Conservation (phyloP, 2,888 invertebrate species). For the Aporophyla lueneburgensis region DNA sequence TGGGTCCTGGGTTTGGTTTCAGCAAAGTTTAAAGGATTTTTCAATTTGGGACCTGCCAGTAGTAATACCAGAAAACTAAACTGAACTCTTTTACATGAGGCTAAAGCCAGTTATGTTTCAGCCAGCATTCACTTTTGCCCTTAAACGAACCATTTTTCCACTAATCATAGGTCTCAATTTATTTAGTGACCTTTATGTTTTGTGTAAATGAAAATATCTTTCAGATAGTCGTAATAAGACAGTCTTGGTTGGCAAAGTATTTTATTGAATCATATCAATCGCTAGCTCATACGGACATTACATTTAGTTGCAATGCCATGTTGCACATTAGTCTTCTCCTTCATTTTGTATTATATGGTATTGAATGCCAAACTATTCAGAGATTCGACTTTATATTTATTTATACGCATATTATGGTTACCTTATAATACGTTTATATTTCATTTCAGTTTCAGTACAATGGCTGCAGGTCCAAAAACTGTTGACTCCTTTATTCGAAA, state of each 20-base stretch:
- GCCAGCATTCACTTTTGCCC: neutral
- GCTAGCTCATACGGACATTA: conserved; percentile 29
- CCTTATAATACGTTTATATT: neutral
- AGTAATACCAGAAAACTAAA: neutral
- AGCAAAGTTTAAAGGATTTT: neutral
- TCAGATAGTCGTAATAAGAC: conserved; percentile 1
- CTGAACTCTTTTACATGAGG: neutral
- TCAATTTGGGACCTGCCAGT: neutral
- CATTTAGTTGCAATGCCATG: conserved; percentile 46
- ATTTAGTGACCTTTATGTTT: neutral
- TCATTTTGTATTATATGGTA: conserved; percentile 31
- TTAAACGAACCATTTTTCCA: neutral
- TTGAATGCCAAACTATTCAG: conserved; percentile 47
- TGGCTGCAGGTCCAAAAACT: conserved; percentile 83
- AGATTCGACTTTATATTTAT: neutral
- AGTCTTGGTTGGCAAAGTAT: conserved; percentile 9
- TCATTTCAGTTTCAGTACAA: conserved; percentile 76
- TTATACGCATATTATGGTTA: neutral
- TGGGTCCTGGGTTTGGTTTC: neutral
- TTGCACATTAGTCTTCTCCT: conserved; percentile 24
- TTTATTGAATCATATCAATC: conserved; percentile 46
- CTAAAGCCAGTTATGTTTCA: neutral
- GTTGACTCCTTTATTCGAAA: conserved; percentile 83
- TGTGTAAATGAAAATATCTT: neutral
- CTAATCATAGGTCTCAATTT: neutral